Evolutionary conservation across 30 jellyfish, hydroid and myxozoan species (phyloP), one percentile per base, ranked within the genome.

Genomic region (Sanderia malayensis): DNA sequence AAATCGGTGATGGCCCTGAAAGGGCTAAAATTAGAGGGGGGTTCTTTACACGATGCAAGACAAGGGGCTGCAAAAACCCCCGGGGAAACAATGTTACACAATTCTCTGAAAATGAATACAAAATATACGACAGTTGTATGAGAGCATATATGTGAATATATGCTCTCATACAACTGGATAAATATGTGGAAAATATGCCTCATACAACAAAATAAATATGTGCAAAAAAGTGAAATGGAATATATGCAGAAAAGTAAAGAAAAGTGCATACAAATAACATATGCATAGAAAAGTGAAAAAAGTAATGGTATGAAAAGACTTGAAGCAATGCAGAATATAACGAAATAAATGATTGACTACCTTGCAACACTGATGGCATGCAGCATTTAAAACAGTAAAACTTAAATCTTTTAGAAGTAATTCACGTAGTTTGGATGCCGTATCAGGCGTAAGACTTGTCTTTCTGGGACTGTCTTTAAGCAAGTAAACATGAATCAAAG

Each of bases 401-500:
- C 98, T 96, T 13, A 30, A 57, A 37, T 83, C 98, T 10, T 83
- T 73, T 3, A 60, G 79, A 59, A 92, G 71, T 29, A 71, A 76
- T 27, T 74, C 76, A 21, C 87, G 19, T 30, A 92, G 55, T 26
- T 74, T 81, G 7, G 79, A 41, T 69, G 57, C 31, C 52, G 44
- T 58, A 10, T 67, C 61, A 1, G 41, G 32, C 8, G 75, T 22
- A 46, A 92, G 59, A 30, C 93, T 46, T 1, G 92, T 61, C 64
- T 70, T 66, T 26, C 82, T 22, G 7, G 85, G 86, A 46, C 86
- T 65, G 58, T 65, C 92, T 23, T 68, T 47, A 18, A 58, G 26
- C 83, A 90, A 58, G 52, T 80, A 90, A 22, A 82, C 49, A 28
- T 79, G 86, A 19, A 76, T 55, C 59, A 90, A 33, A 6, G 91